A percentile compares a stretch with the other conserved stretches of the same genome.
Evolutionary conservation across 1,140 invertebrate species (phyloP).

Genomic region (Acromyrmex charruanus): DNA sequence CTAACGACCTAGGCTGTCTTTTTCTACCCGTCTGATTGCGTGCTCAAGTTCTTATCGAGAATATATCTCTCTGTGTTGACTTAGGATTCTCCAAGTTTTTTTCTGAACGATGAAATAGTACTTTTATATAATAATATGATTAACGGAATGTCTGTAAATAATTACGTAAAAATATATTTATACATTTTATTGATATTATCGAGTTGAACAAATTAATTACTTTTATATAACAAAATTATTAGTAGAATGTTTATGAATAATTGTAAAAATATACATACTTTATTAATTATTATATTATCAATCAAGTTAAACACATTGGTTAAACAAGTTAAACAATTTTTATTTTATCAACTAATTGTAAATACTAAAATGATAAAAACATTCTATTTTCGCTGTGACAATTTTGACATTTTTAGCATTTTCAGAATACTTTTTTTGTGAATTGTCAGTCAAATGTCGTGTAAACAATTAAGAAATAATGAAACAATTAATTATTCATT

Average conservation of each 20-base stretch:
- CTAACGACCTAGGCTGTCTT: not conserved
- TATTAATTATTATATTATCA: constrained; percentile 1
- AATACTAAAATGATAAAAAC: not conserved
- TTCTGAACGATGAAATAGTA: not conserved
- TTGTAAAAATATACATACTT: constrained; percentile 4
- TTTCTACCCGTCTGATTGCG: not conserved
- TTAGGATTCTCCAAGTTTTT: not conserved
- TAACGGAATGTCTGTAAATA: not conserved
- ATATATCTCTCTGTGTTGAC: not conserved
- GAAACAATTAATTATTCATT: constrained; percentile 20
- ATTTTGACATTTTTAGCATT: not conserved
- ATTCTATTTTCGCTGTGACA: not conserved
- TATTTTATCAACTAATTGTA: not conserved
- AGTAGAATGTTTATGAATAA: not conserved
- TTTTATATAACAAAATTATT: not conserved
- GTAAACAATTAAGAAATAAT: not conserved
- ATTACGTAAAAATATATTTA: constrained; percentile 2
- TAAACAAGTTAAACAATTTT: not conserved
- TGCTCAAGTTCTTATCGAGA: not conserved
- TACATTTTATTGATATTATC: not conserved
- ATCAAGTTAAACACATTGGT: not conserved
- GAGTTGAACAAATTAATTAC: not conserved
- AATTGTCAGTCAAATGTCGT: not conserved
- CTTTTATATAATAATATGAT: not conserved
- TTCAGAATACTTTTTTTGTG: not conserved